A percentile compares a stretch with the other conserved stretches of the same genome.
These are phyloP conservation scores for Apotomis turbidana DNA, from an alignment of 2,888 invertebrate species.

Conservation along the genomic window DNA sequence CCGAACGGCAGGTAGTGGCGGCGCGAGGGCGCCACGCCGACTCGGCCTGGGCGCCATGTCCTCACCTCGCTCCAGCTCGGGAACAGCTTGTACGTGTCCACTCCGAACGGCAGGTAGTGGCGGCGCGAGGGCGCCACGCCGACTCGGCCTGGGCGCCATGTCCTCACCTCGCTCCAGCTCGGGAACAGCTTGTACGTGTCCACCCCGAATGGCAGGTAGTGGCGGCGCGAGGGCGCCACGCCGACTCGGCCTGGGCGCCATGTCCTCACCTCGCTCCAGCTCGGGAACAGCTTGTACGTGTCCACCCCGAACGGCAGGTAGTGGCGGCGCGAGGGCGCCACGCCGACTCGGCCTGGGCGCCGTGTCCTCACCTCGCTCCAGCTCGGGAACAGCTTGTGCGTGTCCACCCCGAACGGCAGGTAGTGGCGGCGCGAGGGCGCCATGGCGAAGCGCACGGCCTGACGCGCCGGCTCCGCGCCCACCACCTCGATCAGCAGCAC, in stretches of 20 bases:
- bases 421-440: slow-evolving; percentile 20
- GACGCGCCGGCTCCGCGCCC: slow-evolving; percentile 1
- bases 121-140: slow-evolving; percentile 22
- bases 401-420: slow-evolving; percentile 8
- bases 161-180: neutral
- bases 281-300: slow-evolving; percentile 18
- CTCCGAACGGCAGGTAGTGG: neutral
- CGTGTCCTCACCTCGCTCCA: slow-evolving; percentile 7
- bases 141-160: neutral
- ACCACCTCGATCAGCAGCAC: slow-evolving; percentile 51
- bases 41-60: neutral
- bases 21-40: slow-evolving; percentile 16
- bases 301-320: slow-evolving; percentile 8
- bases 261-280: too few relatives aligned
- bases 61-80: slow-evolving; percentile 15
- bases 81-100: slow-evolving; percentile 24
- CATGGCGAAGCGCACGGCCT: slow-evolving; percentile 8
- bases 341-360: too few relatives aligned
- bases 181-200: slow-evolving; percentile 28
- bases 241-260: neutral
- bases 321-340: slow-evolving; percentile 19
- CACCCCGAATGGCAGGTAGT: neutral
- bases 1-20: slow-evolving; percentile 4
- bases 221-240: slow-evolving; percentile 16
- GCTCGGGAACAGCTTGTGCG: slow-evolving; percentile 26